A percentile compares a stretch with the other conserved stretches of the same genome.
Evolutionary conservation across 2,797 vertebrate species (phyloP).

Genomic region (Masticophis lateralis): DNA sequence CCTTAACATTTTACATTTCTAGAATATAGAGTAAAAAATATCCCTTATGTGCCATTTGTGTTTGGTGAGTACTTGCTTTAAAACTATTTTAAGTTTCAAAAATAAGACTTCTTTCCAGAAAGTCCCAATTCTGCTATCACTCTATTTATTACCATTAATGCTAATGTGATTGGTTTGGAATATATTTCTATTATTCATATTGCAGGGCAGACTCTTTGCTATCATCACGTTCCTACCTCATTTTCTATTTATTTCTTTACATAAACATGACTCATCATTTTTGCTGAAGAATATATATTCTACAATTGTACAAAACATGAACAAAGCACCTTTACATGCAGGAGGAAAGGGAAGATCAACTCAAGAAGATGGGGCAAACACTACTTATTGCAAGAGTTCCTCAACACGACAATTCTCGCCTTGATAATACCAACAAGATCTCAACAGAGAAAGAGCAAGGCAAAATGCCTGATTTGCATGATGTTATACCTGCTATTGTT

Average conservation of each 20-base stretch:
- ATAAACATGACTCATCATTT: neutral
- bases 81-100: slow-evolving; percentile 15
- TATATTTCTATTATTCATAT: neutral
- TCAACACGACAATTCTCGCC: neutral
- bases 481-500: neutral
- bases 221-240: neutral
- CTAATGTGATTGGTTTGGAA: neutral
- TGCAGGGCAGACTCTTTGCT: neutral
- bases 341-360: neutral
- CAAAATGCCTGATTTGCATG: too few species aligned
- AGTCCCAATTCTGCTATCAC: neutral
- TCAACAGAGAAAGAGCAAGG: too few species aligned
- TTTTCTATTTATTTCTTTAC: neutral
- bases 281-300: neutral
- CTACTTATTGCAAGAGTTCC: neutral
- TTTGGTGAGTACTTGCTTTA: neutral
- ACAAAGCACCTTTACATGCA: neutral
- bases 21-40: neutral
- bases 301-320: neutral
- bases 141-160: neutral
- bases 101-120: neutral
- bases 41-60: neutral
- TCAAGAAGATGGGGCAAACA: neutral
- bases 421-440: neutral
- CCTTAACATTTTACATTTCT: neutral